Evolutionary conservation across 2,888 invertebrate species (phyloP).

Genomic region (Hyposoter didymator): DNA sequence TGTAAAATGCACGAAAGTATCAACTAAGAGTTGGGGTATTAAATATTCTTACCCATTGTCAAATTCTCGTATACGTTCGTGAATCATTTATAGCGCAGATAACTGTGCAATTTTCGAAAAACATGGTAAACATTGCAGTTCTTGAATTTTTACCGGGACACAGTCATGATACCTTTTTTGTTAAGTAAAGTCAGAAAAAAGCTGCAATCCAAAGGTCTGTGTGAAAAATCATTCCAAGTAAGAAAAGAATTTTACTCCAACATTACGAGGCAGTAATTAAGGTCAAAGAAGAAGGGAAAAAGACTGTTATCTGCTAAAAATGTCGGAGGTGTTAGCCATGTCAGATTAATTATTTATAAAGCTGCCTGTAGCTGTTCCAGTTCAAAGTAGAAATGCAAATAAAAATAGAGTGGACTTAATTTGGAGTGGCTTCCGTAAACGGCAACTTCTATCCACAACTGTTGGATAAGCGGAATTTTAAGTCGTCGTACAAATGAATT

Average conservation of each 20-base stretch:
- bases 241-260: neutral
- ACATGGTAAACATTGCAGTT: too few relatives aligned
- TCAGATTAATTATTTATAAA: constrained; percentile 5
- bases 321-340: neutral
- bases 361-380: neutral
- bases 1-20: too few relatives aligned
- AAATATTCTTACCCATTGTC: too few relatives aligned
- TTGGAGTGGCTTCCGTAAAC: neutral
- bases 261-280: neutral
- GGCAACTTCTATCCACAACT: neutral
- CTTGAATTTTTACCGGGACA: too few relatives aligned
- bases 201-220: neutral
- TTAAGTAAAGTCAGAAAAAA: neutral
- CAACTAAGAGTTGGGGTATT: too few relatives aligned
- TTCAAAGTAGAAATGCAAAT: neutral
- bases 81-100: too few relatives aligned
- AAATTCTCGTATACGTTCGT: too few relatives aligned
- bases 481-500: constrained; percentile 4
- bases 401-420: neutral
- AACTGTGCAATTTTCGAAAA: too few relatives aligned
- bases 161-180: neutral
- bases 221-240: neutral
- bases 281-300: neutral
- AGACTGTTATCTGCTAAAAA: neutral
- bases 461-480: neutral